phyloP scores from a whole-genome alignment of 2,888 invertebrate species.

The Dryadula phaetusa region DNA sequence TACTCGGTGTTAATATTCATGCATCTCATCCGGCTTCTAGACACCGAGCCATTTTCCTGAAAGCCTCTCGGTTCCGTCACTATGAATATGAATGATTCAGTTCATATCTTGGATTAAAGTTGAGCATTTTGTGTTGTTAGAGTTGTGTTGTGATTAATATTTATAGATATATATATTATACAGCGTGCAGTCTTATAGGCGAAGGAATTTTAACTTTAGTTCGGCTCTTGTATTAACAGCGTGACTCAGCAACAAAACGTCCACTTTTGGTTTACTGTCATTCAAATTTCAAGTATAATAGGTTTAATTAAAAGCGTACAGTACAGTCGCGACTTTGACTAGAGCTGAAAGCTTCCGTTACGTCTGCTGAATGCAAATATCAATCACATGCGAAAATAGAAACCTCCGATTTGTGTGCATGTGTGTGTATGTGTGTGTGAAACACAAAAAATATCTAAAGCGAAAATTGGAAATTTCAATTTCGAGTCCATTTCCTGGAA shows the following conservation, averaged over 20 bases:
- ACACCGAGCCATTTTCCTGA: constrained; percentile 80
- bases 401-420: constrained; percentile 1
- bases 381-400: constrained; percentile 27
- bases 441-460: constrained; percentile 47
- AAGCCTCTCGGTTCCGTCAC: constrained; percentile 72
- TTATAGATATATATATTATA: constrained; percentile 9
- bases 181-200: background rate
- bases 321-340: background rate
- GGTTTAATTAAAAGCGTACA: constrained; percentile 16
- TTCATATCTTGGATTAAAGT: constrained; percentile 77
- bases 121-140: constrained; percentile 47
- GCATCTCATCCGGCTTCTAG: constrained; percentile 79
- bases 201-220: background rate
- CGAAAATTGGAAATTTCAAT: constrained; percentile 76
- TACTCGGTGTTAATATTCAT: constrained; percentile 81
- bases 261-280: background rate
- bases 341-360: constrained; percentile 13
- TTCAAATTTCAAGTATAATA: constrained; percentile 10
- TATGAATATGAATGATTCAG: constrained; percentile 82
- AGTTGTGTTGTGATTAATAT: constrained; percentile 28
- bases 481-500: constrained; percentile 76
- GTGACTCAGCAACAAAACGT: background rate
- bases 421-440: constrained; percentile 29
- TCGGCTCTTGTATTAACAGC: background rate
- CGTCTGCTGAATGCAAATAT: constrained; percentile 22